Base-by-base conservation (phyloP, 2,888 invertebrate genomes). In the Leucophenga montana region DNA sequence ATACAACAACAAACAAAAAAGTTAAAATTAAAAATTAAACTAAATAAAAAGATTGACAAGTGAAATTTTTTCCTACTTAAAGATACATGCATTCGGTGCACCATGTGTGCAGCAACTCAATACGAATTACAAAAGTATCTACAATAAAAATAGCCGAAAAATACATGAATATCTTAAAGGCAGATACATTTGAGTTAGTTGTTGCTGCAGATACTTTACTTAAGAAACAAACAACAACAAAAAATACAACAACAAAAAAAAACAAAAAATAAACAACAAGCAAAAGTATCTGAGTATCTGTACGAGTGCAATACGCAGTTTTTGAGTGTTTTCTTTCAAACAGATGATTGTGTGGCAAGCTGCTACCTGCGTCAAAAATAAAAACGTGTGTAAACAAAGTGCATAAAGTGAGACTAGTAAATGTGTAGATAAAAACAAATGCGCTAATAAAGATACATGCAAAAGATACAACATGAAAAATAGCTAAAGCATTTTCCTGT, bases 341-440 rank as follows among this genome's bases (percentile, higher is more conserved):
- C 62, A 64, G 48, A 64, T 64, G 62, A 66, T 77, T 72, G 81
- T 20, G 44, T 18, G 61, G n/a, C 16, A 39, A 18, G 50, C 16
- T 13, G 18, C 84, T 81, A 80, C 78, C 77, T 78, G 77, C 66
- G 46, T 22, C 50, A 11, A 5, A 3, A 39, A 31, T 4, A 44
- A 33, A 61, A 48, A 39, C 44, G 69, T 50, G 39, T 53, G 59
- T 46, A 22, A 18, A 44, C 39, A 39, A 39, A 39, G 11, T 39
- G 39, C 8, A 3, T 11, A 39, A 39, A 27, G 73, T 70, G 66
- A 61, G 69, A 73, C 71, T 70, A 69, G 68, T 75, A 76, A 84
- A 85, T 64, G 76, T 76, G 80, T 76, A 66, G 82, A 83, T 78
- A 82, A 85, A 83, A 83, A 83, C 83, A 84, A 84, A 84, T 73